These are phyloP conservation scores for Pseudocheirus occidentalis DNA, from an alignment of 2,797 vertebrate species.

Conservation along the genomic window DNA sequence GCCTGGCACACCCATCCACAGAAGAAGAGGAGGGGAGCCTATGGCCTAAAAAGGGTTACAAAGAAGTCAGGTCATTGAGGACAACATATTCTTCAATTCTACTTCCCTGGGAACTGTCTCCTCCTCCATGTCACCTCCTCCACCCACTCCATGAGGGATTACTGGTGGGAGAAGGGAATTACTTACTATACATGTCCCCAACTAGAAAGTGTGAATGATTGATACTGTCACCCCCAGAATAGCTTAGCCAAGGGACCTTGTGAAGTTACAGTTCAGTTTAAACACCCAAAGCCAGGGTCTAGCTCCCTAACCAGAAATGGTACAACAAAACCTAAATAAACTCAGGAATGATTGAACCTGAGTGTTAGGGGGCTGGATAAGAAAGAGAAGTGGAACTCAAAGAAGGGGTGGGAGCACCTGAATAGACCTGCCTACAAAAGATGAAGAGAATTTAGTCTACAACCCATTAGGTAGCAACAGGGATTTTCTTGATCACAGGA, in stretches of 20 bases:
- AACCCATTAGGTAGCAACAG: background rate
- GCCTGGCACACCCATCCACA: background rate
- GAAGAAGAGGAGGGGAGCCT: background rate
- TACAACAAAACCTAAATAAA: background rate
- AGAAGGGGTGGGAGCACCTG: background rate
- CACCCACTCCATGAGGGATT: rapidly evolving
- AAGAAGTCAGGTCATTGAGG: background rate
- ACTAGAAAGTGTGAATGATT: background rate
- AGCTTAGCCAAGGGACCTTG: background rate
- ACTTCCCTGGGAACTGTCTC: background rate
- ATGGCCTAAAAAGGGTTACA: background rate
- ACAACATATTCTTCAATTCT: background rate
- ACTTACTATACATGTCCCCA: background rate
- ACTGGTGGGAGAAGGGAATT: background rate
- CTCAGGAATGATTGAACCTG: background rate
- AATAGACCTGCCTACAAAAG: background rate
- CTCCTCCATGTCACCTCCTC: background rate
- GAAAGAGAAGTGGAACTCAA: background rate
- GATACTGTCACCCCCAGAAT: background rate
- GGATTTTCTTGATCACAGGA: background rate
- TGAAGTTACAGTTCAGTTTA: background rate
- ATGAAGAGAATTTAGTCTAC: background rate
- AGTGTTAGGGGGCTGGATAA: background rate
- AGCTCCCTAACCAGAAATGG: background rate
- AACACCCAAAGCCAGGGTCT: background rate